Evolutionary conservation across 2,888 invertebrate species (phyloP).

Genomic region (Drosophila tanythrix): DNA sequence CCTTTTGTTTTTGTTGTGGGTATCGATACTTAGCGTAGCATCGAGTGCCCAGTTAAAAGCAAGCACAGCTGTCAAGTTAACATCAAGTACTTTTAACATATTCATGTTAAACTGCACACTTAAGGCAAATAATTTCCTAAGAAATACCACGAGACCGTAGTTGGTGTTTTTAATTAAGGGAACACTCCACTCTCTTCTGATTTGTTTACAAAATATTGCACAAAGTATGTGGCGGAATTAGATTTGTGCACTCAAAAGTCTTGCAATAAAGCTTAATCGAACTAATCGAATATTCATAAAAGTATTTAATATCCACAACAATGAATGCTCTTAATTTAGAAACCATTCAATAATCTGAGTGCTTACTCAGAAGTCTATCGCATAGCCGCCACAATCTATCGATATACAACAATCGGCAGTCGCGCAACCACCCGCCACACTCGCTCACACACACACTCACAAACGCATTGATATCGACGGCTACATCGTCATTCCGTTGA

Average conservation of each 20-base stretch:
- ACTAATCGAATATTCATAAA: not conserved
- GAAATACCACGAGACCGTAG: not conserved
- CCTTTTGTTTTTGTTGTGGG: conserved; percentile 10
- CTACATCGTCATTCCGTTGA: conserved; percentile 43
- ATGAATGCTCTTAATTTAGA: not conserved
- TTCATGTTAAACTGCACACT: not conserved
- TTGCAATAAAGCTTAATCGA: not conserved
- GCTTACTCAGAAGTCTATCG: conserved; percentile 10
- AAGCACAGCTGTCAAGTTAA: conserved; percentile 2
- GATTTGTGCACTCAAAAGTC: not conserved
- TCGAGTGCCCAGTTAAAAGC: conserved; percentile 12
- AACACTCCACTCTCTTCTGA: not conserved
- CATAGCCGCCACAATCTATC: conserved; percentile 15
- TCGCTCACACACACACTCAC: not conserved
- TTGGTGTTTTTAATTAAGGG: not conserved
- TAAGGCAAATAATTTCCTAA: not conserved
- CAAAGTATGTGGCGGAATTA: not conserved
- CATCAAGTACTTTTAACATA: conserved; percentile 1
- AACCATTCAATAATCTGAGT: not conserved
- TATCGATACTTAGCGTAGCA: conserved; percentile 36
- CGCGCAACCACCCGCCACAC: conserved; percentile 27
- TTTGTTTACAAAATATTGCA: not conserved
- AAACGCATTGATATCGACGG: conserved; percentile 22
- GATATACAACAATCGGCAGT: not conserved
- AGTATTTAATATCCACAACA: not conserved